These are phyloP conservation scores for Leptopterna dolabrata DNA, from an alignment of 2,888 invertebrate genomes.

Conservation along the genomic window DNA sequence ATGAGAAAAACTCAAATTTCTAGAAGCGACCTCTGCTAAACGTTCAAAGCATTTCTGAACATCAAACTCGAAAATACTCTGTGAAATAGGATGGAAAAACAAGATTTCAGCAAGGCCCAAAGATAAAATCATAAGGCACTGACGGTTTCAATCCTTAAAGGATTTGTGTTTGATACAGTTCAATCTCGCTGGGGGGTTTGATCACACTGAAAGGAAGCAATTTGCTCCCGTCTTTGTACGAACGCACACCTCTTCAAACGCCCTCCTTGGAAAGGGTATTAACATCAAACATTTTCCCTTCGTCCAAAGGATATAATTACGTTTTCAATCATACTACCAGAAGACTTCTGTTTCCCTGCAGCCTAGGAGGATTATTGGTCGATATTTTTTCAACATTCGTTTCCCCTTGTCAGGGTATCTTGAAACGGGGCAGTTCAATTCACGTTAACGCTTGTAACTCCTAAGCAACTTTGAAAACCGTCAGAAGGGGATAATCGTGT, in stretches of 20 bases:
- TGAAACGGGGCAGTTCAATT: not conserved
- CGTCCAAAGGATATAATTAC: conserved; percentile 52
- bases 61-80: not conserved
- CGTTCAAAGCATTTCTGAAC: not conserved
- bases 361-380: not conserved
- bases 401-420: not conserved
- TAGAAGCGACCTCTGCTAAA: too few species aligned
- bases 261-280: conserved; percentile 35
- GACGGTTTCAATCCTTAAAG: conserved; percentile 47
- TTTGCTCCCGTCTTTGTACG: conserved; percentile 51
- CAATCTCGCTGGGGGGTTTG: conserved; percentile 54
- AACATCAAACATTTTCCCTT: conserved; percentile 47
- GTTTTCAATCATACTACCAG: conserved; percentile 44
- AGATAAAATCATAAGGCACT: conserved; percentile 49
- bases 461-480: too few species aligned
- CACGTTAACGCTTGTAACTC: not conserved
- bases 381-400: not conserved
- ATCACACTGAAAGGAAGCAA: conserved; percentile 56
- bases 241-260: conserved; percentile 45
- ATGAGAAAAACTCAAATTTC: too few species aligned
- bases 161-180: conserved; percentile 57
- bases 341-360: conserved; percentile 2
- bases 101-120: not conserved
- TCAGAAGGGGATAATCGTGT: too few species aligned
- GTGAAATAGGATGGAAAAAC: not conserved